Base-by-base conservation (phyloP, 2,888 invertebrate genomes). In the Brachyptera putata region DNA sequence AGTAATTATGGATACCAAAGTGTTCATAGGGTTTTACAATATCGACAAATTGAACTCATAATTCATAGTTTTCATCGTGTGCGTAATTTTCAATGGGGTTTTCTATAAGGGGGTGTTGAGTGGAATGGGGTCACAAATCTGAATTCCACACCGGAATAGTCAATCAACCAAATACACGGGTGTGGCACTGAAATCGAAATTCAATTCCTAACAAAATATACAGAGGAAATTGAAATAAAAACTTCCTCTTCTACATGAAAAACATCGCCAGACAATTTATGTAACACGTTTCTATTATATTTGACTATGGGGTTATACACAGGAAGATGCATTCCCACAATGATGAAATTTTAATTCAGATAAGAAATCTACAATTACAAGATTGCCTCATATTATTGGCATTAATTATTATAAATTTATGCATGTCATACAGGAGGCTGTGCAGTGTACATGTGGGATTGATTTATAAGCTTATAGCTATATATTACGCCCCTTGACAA, bases 11-110 rank as follows among this genome's bases (percentile, higher is more conserved):
- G 30, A 53, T 34, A 53, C 14, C 37, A 53, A 46, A 53, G 53
- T 36, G 53, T 53, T 53, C 34, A 30, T 11, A 46, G 53, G 53
- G 53, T 53, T 30, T 36, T 30, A 53, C 53, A 34, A 30, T 53
- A 53, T 53, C 53, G 53, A 53, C 53, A 53, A 53, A 53, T 53
- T 53, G 36, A 36, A 53, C 36, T 36, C 53, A 36, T 53, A 53
- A 53, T 53, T 53, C 53, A 53, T 53, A 53, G 53, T 53, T 53
- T 41, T 34, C 34, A 36, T 34, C 11, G 53, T 11, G 53, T 13
- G 50, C 26, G 50, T n/a, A 43, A 43, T 43, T 43, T 43, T 18
- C n/a, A 14, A n/a, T 13, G 26, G 14, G 39, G 14, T 7, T 39
- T 39, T 11, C 9, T 7, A 39, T 7, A 39, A 9, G 16, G 53